phyloP scores from a whole-genome alignment of 2,888 invertebrate species.

The Acleris sparsana region DNA sequence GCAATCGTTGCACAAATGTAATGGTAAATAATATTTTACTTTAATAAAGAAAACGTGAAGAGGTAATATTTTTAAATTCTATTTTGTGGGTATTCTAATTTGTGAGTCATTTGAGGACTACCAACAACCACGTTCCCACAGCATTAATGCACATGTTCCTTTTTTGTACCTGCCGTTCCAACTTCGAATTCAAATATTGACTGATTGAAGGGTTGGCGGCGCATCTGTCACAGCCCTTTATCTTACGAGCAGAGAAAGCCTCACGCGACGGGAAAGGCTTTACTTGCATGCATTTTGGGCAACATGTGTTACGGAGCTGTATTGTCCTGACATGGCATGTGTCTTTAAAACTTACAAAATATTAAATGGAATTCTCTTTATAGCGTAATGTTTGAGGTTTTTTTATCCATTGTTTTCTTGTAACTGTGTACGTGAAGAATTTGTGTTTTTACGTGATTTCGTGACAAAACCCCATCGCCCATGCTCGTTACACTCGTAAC shows the following conservation, averaged over 20 bases:
- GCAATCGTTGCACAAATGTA: no score
- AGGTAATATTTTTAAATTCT: no score
- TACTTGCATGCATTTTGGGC: slow-evolving; percentile 47
- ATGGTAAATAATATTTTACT: no score
- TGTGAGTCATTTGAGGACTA: slow-evolving; percentile 6
- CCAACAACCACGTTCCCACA: slow-evolving; percentile 47
- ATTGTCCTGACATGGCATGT: slow-evolving; percentile 57
- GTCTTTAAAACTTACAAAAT: slow-evolving; percentile 36
- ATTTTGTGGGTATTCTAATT: neutral
- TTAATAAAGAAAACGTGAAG: no score
- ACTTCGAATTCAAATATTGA: slow-evolving; percentile 76
- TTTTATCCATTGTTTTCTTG: no score
- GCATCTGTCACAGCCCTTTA: slow-evolving; percentile 72
- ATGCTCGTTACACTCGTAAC: no score
- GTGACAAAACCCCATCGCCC: no score
- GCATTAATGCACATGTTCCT: slow-evolving; percentile 41
- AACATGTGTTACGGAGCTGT: slow-evolving; percentile 58
- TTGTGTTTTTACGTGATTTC: no score
- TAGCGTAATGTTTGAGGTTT: neutral
- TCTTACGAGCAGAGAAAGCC: slow-evolving; percentile 58
- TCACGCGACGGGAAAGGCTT: slow-evolving; percentile 57
- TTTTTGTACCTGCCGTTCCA: slow-evolving; percentile 49
- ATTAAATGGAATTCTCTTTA: neutral
- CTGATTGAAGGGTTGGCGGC: slow-evolving; percentile 78
- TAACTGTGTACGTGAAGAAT: no score